Conservation (phyloP, 2,113 vertebrate species). For the Lycaon pictus region DNA sequence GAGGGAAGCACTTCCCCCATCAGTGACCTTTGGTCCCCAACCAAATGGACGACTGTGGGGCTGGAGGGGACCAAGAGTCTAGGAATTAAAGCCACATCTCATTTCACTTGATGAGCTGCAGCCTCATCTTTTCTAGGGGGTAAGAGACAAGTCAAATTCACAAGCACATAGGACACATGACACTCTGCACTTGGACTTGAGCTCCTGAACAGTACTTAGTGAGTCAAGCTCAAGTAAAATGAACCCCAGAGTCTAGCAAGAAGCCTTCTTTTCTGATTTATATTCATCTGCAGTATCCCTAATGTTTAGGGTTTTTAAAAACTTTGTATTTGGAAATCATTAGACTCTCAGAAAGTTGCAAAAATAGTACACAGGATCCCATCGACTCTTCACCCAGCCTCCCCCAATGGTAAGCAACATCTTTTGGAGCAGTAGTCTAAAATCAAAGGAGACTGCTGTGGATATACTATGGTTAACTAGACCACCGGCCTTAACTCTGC, state of each 20-base stretch:
- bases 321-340: background rate
- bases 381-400: background rate
- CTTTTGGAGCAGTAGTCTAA: background rate
- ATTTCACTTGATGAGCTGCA: background rate
- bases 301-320: background rate
- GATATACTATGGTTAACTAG: background rate
- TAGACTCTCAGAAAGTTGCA: background rate
- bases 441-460: background rate
- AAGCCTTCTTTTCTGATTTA: background rate
- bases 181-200: background rate
- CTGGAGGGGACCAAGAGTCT: background rate
- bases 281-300: background rate
- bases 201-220: background rate
- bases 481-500: background rate
- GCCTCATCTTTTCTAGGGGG: background rate
- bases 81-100: background rate
- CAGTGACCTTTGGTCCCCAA: background rate
- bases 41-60: background rate
- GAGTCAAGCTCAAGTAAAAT: no score
- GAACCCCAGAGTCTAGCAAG: background rate
- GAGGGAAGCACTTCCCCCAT: background rate
- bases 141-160: background rate
- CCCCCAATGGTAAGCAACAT: background rate
- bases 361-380: background rate
- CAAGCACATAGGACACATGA: background rate